Evolutionary conservation across 64 coral and sea anemone genomes (phyloP).

Genomic region (Dendronephthya gigantea): DNA sequence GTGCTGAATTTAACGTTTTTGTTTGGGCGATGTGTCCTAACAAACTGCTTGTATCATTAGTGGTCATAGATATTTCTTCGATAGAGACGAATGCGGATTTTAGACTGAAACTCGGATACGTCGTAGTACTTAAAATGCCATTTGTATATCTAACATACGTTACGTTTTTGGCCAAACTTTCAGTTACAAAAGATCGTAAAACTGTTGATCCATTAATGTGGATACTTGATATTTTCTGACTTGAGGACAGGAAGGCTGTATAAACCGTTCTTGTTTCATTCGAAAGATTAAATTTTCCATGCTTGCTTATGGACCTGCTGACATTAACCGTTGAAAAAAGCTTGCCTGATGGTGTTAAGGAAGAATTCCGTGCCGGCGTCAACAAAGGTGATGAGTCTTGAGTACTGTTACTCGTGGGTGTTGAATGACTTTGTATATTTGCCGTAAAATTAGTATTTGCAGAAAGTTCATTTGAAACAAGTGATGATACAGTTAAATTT

Average conservation of each 20-base stretch:
- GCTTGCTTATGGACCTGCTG: not conserved
- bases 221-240: no score
- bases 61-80: no score
- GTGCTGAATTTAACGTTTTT: not conserved
- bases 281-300: not conserved
- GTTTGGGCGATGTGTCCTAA: no score
- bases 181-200: no score
- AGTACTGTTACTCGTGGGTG: not conserved
- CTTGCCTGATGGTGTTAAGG: not conserved
- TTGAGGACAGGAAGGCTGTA: not conserved
- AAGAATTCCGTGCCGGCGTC: not conserved
- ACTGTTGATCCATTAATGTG: no score
- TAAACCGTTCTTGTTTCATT: not conserved
- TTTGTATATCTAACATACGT: no score
- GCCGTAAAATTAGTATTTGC: not conserved
- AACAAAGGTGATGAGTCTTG: not conserved
- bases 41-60: no score
- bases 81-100: no score
- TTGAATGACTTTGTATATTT: not conserved
- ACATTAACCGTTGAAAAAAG: not conserved
- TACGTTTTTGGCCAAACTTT: no score
- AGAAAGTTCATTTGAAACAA: not conserved
- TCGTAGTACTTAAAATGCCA: no score
- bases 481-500: not conserved
- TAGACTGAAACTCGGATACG: no score